These are phyloP conservation scores for Oreochromis aureus DNA, from an alignment of 2,113 vertebrate species.

Conservation along the genomic window DNA sequence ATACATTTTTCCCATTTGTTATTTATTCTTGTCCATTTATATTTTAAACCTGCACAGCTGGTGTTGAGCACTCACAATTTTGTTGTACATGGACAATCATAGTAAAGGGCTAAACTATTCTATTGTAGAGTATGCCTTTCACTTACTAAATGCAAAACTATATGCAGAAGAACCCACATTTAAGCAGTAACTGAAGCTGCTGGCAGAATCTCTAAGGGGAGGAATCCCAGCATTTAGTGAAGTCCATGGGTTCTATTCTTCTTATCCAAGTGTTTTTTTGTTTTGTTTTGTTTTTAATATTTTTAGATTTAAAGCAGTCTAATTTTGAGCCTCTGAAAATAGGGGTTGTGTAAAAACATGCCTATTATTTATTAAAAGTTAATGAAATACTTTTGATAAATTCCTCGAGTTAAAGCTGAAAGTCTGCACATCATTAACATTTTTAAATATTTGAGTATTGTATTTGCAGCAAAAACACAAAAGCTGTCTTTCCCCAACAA, in stretches of 20 bases:
- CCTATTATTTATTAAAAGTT: background rate
- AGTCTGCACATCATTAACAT: background rate
- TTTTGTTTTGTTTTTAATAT: too few species aligned
- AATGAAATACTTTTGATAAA: background rate
- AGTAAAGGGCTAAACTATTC: background rate
- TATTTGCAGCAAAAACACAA: background rate
- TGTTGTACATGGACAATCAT: background rate
- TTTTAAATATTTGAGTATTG: background rate
- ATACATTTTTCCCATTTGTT: fast-evolving
- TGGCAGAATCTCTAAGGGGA: background rate
- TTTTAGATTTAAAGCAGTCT: background rate
- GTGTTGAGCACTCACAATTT: background rate
- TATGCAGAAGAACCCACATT: background rate
- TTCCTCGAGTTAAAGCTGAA: background rate
- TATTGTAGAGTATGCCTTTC: fast-evolving
- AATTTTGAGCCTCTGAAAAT: background rate
- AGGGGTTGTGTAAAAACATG: background rate
- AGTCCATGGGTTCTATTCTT: too few species aligned
- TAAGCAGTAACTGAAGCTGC: background rate
- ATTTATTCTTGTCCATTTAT: background rate
- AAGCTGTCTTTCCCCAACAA: background rate
- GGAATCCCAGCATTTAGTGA: too few species aligned
- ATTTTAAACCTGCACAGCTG: background rate
- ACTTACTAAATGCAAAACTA: background rate
- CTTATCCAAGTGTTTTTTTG: background rate